Conservation (phyloP, 2,888 invertebrate species). For the Doris montereyensis region DNA sequence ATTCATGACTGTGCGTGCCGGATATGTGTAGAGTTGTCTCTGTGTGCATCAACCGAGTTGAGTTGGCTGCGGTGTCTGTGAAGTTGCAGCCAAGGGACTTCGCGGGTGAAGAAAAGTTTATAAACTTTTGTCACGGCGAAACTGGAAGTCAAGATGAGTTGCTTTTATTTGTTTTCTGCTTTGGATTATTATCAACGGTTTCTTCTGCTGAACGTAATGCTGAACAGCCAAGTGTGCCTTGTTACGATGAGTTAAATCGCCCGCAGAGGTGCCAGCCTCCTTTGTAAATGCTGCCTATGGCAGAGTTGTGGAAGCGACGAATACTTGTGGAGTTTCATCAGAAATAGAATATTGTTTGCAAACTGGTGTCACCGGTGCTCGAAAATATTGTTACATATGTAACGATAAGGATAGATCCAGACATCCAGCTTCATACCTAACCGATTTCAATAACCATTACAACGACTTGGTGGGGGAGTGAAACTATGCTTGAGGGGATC, state of each 20-base stretch:
- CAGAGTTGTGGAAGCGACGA: slow-evolving; percentile 90
- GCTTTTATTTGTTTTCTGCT: too few species aligned
- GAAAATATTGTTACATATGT: slow-evolving; percentile 81
- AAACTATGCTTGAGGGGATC: slow-evolving; percentile 95
- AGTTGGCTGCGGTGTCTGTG: too few species aligned
- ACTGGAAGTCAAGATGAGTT: too few species aligned
- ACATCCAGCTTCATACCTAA: slow-evolving; percentile 85
- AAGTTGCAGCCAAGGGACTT: too few species aligned
- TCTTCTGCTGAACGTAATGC: slow-evolving; percentile 32
- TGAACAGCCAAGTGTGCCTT: slow-evolving; percentile 50
- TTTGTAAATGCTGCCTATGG: slow-evolving; percentile 97
- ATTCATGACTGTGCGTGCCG: too few species aligned
- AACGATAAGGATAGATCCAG: slow-evolving; percentile 76
- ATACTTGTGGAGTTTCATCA: slow-evolving; percentile 90
- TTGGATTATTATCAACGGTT: slow-evolving; percentile 28
- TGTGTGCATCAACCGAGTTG: too few species aligned
- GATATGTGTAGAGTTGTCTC: too few species aligned
- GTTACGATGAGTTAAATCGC: slow-evolving; percentile 69
- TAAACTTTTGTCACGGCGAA: too few species aligned
- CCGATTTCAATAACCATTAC: slow-evolving; percentile 88
- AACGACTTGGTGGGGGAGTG: slow-evolving; percentile 75
- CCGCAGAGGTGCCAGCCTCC: slow-evolving; percentile 91
- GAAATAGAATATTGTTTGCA: slow-evolving; percentile 87
- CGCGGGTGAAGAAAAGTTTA: too few species aligned
- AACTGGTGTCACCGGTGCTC: slow-evolving; percentile 80